phyloP scores from a whole-genome alignment of 2,113 vertebrate species.

The Anguilla rostrata region DNA sequence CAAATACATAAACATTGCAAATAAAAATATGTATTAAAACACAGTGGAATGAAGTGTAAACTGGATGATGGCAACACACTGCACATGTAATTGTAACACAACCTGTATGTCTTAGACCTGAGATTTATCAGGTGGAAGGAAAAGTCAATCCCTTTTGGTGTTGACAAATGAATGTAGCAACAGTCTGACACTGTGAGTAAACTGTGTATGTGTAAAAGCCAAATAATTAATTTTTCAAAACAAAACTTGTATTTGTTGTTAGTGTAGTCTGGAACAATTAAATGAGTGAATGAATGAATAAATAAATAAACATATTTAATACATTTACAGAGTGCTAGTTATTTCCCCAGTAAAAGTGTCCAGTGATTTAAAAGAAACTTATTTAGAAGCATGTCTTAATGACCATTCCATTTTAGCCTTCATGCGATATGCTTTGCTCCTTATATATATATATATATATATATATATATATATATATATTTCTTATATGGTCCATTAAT shows the following conservation, averaged over 20 bases:
- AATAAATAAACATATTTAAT: too few species aligned
- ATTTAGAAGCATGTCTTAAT: neutral
- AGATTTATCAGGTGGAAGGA: too few species aligned
- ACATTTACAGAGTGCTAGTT: neutral
- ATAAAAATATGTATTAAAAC: neutral
- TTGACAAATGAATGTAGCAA: too few species aligned
- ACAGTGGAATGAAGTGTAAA: neutral
- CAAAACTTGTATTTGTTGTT: too few species aligned
- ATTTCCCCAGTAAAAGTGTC: too few species aligned
- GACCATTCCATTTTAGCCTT: neutral
- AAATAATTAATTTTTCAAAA: too few species aligned
- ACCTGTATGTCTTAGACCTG: neutral
- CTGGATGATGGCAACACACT: neutral
- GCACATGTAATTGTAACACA: neutral
- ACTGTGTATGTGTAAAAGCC: too few species aligned
- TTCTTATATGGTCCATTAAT: neutral
- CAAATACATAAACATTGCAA: neutral
- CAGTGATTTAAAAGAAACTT: neutral
- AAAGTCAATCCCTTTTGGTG: too few species aligned
- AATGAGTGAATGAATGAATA: neutral
- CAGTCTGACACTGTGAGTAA: too few species aligned
- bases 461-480: neutral
- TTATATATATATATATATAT: neutral
- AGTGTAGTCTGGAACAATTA: neutral
- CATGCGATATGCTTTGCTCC: neutral